Evolutionary conservation across 2,113 vertebrate genomes (phyloP).

Genomic region (Eclectus roratus): DNA sequence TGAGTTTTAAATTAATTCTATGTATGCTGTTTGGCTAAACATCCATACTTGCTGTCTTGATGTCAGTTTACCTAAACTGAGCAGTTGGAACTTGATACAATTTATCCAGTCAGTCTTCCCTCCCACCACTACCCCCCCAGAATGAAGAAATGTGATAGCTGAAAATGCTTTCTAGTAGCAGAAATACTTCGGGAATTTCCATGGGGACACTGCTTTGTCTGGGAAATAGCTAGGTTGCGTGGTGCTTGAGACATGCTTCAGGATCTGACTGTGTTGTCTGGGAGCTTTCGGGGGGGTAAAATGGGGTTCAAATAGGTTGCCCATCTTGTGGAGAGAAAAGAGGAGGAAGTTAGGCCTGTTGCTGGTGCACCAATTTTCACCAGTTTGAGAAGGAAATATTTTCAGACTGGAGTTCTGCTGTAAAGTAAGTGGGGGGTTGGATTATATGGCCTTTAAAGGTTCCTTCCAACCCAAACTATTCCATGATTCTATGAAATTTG

Average conservation of each 20-base stretch:
- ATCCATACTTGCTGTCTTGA: neutral
- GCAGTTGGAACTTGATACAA: neutral
- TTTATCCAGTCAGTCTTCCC: neutral
- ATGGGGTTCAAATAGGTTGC: neutral
- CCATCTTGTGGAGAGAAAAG: neutral
- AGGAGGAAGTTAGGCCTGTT: neutral
- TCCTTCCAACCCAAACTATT: neutral
- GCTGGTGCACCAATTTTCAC: neutral
- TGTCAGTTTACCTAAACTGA: neutral
- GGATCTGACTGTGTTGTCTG: neutral
- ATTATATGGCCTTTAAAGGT: neutral
- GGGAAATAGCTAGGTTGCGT: neutral
- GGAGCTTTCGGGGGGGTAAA: neutral
- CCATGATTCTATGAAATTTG: neutral
- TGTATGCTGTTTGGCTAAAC: neutral
- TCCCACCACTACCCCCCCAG: fast-evolving
- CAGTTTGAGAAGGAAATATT: neutral
- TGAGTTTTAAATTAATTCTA: neutral
- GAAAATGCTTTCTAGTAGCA: neutral
- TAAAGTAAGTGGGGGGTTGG: neutral
- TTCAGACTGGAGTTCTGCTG: neutral
- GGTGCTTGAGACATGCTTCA: neutral
- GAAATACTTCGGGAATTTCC: neutral
- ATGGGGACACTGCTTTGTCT: fast-evolving
- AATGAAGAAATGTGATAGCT: neutral